phyloP scores from a whole-genome alignment of 2,113 vertebrate species.

The Miniopterus natalensis region DNA sequence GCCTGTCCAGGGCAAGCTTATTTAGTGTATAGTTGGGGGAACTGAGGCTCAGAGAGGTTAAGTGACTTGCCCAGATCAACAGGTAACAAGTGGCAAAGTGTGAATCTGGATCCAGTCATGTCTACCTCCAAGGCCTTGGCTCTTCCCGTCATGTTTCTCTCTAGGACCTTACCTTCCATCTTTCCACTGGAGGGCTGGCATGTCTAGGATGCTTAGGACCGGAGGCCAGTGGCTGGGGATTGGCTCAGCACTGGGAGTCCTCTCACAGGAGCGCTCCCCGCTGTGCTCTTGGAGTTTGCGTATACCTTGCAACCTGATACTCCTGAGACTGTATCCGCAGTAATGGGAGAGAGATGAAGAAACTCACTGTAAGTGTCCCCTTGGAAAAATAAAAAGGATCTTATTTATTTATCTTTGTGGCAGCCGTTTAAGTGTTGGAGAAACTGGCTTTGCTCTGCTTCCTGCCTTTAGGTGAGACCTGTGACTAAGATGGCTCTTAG shows the following conservation, averaged over 20 bases:
- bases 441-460: constrained; percentile 26
- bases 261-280: not conserved
- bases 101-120: not conserved
- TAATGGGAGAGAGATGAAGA: not conserved
- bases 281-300: not conserved
- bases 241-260: not conserved
- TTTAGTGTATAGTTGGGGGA: not conserved
- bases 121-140: not conserved
- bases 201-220: not conserved
- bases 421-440: not conserved
- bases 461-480: not conserved
- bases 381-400: not conserved
- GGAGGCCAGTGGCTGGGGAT: not conserved
- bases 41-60: not conserved
- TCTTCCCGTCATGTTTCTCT: not conserved
- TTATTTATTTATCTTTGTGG: constrained; percentile 43
- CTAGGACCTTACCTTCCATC: not conserved
- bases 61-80: not conserved
- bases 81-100: not conserved
- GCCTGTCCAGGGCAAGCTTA: not conserved
- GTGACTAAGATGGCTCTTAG: constrained; percentile 4
- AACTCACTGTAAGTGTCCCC: not conserved
- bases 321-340: not conserved
- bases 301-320: not conserved
- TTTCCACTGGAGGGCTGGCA: not conserved